Evolutionary conservation across 2,888 invertebrate species (phyloP).

Genomic region (Stenolophus ochropezus): DNA sequence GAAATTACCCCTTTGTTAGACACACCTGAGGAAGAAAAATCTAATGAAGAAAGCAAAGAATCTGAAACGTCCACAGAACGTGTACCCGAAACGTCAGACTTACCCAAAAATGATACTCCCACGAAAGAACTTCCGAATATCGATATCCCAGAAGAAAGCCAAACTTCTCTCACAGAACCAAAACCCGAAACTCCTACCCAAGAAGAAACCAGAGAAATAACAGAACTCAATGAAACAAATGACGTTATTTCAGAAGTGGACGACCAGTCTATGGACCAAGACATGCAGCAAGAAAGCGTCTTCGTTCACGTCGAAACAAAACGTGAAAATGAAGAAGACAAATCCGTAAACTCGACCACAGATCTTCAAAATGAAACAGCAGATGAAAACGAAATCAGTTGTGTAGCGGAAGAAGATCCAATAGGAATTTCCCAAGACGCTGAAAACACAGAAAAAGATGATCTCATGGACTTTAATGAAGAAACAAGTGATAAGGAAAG

Average conservation of each 20-base stretch:
- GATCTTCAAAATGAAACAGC: slow-evolving; percentile 44
- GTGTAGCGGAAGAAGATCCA: slow-evolving; percentile 63
- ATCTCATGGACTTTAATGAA: slow-evolving; percentile 25
- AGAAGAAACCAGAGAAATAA: slow-evolving; percentile 42
- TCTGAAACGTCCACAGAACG: not conserved
- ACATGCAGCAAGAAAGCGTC: slow-evolving; percentile 61
- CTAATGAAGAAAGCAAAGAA: not conserved
- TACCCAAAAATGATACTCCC: not conserved
- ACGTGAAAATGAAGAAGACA: slow-evolving; percentile 59
- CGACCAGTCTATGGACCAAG: slow-evolving; percentile 50
- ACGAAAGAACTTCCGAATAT: not conserved
- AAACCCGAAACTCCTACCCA: slow-evolving; percentile 42
- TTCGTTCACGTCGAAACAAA: slow-evolving; percentile 64
- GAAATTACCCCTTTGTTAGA: too few species aligned
- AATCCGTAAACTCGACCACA: slow-evolving; percentile 14
- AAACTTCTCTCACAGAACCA: slow-evolving; percentile 24
- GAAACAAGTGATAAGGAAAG: slow-evolving; percentile 66
- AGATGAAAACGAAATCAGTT: slow-evolving; percentile 42
- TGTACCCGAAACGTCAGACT: not conserved
- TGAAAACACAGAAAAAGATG: slow-evolving; percentile 43
- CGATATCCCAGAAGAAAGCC: not conserved
- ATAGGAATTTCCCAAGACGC: slow-evolving; percentile 60
- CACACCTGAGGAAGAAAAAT: slow-evolving; percentile 60
- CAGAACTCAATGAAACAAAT: slow-evolving; percentile 40
- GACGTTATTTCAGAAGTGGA: slow-evolving; percentile 22